Percentiles rank a stretch among this genome's conserved stretches.
These are phyloP conservation scores for Synanthedon andrenaeformis DNA, from an alignment of 2,888 invertebrate genomes.

Conservation along the genomic window DNA sequence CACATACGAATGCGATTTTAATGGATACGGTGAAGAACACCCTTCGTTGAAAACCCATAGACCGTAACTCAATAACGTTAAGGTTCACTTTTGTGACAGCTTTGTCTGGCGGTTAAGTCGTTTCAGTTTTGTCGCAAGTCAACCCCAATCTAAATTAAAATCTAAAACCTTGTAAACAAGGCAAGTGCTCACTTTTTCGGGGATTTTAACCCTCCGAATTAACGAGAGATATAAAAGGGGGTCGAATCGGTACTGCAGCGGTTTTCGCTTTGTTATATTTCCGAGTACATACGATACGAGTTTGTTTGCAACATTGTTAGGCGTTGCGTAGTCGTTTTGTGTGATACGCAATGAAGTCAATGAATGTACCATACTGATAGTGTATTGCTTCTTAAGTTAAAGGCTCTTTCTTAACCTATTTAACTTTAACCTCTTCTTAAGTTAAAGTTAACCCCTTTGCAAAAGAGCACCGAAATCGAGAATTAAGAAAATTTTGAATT, in stretches of 20 bases:
- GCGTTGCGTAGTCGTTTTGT: too few species aligned
- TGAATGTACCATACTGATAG: too few species aligned
- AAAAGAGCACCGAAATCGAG: too few species aligned
- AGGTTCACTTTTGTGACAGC: constrained; percentile 25
- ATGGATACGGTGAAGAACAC: constrained; percentile 44
- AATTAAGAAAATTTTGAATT: too few species aligned
- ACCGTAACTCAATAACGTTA: constrained; percentile 25
- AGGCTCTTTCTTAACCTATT: too few species aligned
- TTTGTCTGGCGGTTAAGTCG: constrained; percentile 33
- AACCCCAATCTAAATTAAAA: constrained; percentile 73
- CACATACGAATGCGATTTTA: constrained; percentile 71
- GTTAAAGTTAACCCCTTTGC: too few species aligned
- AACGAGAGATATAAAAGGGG: constrained; percentile 61
- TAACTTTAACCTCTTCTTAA: too few species aligned
- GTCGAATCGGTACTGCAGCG: constrained; percentile 30
- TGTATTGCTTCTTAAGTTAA: too few species aligned
- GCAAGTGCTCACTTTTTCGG: constrained; percentile 73
- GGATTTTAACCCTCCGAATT: constrained; percentile 70
- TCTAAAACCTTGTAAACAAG: constrained; percentile 73
- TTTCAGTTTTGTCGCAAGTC: constrained; percentile 24
- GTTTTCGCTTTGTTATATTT: constrained; percentile 28
- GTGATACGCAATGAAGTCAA: too few species aligned
- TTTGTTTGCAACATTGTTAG: too few species aligned
- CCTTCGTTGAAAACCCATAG: constrained; percentile 25
- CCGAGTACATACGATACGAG: too few species aligned